Evolutionary conservation across 2,113 vertebrate species (phyloP).

Genomic region (Chloropsis hardwickii): DNA sequence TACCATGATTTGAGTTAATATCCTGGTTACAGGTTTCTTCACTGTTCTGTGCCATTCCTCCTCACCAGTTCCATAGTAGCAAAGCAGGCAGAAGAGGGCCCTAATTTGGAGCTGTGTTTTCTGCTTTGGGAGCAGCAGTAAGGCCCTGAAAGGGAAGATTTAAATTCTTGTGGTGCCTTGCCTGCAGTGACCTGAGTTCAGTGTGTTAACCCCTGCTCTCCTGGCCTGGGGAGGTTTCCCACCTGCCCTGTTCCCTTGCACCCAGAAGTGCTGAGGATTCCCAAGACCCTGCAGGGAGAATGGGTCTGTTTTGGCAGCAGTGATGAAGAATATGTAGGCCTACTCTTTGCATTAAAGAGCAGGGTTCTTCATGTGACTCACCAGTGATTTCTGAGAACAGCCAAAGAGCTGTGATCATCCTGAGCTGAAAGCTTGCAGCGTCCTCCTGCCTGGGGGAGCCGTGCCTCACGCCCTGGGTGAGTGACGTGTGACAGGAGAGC

Average conservation of each 20-base stretch:
- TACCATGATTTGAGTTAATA: background rate
- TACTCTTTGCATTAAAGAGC: background rate
- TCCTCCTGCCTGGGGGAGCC: background rate
- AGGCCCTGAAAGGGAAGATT: background rate
- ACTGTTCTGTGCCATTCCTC: background rate
- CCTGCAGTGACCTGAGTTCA: background rate
- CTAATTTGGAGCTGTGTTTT: background rate
- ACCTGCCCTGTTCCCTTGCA: background rate
- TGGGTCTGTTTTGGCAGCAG: background rate
- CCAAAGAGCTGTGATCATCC: conserved; percentile 17
- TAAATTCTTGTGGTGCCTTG: background rate
- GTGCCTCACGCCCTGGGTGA: background rate
- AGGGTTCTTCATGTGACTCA: conserved; percentile 28
- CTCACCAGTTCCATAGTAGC: background rate
- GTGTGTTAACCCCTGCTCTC: background rate
- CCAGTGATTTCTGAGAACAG: background rate
- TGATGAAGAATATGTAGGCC: background rate
- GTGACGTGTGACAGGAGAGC: background rate
- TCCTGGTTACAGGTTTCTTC: background rate
- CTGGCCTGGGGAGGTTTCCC: background rate
- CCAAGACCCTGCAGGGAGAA: background rate
- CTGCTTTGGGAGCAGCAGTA: background rate
- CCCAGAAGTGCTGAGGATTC: background rate
- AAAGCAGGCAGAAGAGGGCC: background rate
- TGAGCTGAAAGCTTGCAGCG: background rate